These are phyloP conservation scores for Zalophus californianus DNA, from an alignment of 2,797 vertebrate species.

Conservation along the genomic window DNA sequence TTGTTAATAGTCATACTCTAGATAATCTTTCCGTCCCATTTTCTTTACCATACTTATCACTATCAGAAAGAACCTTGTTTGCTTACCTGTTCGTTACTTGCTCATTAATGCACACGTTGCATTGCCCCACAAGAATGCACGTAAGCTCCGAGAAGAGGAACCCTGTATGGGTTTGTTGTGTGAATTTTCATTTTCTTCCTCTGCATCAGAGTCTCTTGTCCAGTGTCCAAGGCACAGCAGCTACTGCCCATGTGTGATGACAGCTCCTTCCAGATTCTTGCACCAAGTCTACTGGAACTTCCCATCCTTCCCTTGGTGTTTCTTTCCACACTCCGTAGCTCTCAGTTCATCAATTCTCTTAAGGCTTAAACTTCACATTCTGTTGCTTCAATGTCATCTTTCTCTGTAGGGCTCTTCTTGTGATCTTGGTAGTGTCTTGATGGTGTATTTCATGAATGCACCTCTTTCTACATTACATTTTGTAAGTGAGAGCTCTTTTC, in stretches of 20 bases:
- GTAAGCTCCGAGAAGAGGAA: not conserved
- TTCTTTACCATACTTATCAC: not conserved
- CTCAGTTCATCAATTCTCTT: not conserved
- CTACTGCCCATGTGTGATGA: not conserved
- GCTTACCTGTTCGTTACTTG: not conserved
- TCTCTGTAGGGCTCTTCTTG: not conserved
- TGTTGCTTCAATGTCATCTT: not conserved
- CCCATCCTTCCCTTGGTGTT: not conserved
- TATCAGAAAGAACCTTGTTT: not conserved
- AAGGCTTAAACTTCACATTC: not conserved
- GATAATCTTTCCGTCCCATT: not conserved
- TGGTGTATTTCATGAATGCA: not conserved
- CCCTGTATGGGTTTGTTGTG: not conserved
- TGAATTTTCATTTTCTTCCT: not conserved
- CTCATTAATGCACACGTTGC: not conserved
- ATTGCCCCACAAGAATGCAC: not conserved
- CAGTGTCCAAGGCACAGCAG: not conserved
- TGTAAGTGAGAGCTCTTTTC: not conserved
- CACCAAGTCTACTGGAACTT: not conserved
- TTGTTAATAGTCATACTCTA: not conserved
- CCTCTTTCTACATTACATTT: not conserved
- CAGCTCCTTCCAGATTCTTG: accelerated
- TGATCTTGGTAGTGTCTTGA: not conserved
- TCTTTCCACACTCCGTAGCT: not conserved
- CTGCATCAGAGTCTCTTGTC: too few species aligned